A percentile compares a stretch with the other conserved stretches of the same genome.
Evolutionary conservation across 2,888 invertebrate species (phyloP).

Genomic region (Cloeon dipterum): DNA sequence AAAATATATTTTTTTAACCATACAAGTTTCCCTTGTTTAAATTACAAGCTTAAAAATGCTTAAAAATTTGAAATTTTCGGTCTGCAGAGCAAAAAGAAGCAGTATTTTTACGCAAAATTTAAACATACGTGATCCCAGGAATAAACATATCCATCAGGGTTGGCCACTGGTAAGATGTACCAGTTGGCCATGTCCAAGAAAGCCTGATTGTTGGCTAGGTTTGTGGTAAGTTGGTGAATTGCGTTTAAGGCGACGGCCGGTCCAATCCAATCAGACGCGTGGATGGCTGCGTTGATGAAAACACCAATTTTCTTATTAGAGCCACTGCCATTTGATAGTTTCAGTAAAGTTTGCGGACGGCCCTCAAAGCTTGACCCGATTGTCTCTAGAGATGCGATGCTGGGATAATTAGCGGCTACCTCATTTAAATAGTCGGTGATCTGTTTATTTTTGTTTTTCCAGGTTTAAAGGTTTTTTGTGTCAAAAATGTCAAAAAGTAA

Average conservation of each 20-base stretch:
- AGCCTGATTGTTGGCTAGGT: background rate
- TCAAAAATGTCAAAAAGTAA: too few species aligned
- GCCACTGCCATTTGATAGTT: background rate
- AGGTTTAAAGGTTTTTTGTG: too few species aligned
- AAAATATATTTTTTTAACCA: too few species aligned
- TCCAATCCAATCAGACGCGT: background rate
- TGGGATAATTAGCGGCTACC: background rate
- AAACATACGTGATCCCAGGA: background rate
- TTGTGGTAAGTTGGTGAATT: background rate
- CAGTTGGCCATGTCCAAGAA: background rate
- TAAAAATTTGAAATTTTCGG: too few species aligned
- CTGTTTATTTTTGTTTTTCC: background rate
- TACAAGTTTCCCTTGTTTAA: too few species aligned
- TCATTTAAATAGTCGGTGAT: background rate
- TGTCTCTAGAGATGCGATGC: background rate
- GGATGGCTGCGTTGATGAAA: background rate
- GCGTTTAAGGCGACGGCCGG: background rate
- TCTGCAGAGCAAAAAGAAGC: too few species aligned
- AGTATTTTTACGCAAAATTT: too few species aligned
- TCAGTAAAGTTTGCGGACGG: background rate
- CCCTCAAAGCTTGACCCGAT: background rate
- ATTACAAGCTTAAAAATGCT: too few species aligned
- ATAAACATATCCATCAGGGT: background rate
- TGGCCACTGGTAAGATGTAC: constrained; percentile 1
- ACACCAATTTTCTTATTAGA: background rate